Conservation (phyloP, 2,888 invertebrate genomes). For the Mylabris sibirica region DNA sequence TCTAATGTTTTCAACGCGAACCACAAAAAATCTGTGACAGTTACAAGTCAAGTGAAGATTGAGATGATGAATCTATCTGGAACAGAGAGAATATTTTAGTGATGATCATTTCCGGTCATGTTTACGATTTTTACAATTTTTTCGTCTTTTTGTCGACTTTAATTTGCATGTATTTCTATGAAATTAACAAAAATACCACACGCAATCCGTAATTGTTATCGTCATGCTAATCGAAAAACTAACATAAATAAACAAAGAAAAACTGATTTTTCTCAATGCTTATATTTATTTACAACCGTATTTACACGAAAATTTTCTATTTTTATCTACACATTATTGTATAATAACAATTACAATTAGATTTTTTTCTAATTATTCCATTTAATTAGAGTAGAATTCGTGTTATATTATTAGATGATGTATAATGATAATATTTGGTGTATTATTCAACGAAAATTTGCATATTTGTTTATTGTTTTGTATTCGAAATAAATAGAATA, state of each 20-base stretch:
- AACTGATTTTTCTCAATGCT: background rate
- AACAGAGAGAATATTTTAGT: background rate
- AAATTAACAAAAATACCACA: background rate
- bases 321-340: background rate
- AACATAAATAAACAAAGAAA: too few relatives aligned
- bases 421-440: background rate
- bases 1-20: background rate
- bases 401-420: background rate
- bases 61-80: constrained; percentile 8
- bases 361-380: background rate
- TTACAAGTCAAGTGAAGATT: constrained; percentile 8
- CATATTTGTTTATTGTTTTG: background rate
- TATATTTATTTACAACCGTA: background rate
- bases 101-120: background rate
- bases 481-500: constrained; percentile 7
- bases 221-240: background rate
- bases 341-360: background rate
- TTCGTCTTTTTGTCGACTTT: background rate
- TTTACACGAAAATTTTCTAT: background rate
- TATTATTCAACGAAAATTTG: constrained; percentile 1
- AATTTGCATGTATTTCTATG: background rate
- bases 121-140: background rate
- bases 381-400: background rate
- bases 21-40: background rate
- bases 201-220: background rate